Evolutionary conservation across 2,888 invertebrate species (phyloP), one percentile per base, ranked within the genome.

Genomic region (Deroplatys truncata): DNA sequence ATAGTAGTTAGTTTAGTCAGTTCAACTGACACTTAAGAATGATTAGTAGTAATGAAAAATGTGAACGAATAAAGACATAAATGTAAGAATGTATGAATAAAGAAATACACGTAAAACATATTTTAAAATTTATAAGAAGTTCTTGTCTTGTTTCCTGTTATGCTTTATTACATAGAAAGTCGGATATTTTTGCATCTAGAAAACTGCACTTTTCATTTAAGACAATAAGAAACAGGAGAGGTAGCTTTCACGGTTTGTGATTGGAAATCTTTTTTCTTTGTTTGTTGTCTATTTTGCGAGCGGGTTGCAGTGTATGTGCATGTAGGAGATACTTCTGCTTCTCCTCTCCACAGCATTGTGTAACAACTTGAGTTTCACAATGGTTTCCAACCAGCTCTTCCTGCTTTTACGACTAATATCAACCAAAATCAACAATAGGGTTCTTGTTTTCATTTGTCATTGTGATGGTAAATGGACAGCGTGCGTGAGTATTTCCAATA

Each of bases 401-500:
- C 28, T 85, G 15, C 49, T 85, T 85, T 56, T 56, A 28, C 85
- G 49, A 28, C 86, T 82, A 86, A 86, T 86, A 86, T 86, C 86
- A 86, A 29, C 56, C 82, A 29, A 86, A 56, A 72, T 82, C 86
- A 86, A 86, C 86, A 86, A 86, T 86, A 31, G 86, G 13, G 25
- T 3, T 25, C 28, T 82, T 25, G 86, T 82, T 86, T 86, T 86
- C 86, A 86, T 86, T 86, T 86, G 86, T 86, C 86, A 86, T 86
- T 86, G 86, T 86, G 86, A 86, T 72, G 72, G 86, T 82, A 85
- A 85, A 85, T 85, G 49, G 49, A 28, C 10, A 49, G 43, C 15
- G 85, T 49, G 85, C 85, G 85, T 85, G 85, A 85, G 85, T 85
- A 49, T 28, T 28, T 56, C 28, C 85, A 85, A 86, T 86, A 82